Evolutionary conservation across 2,113 vertebrate species (phyloP).

Genomic region (Hemicordylus capensis): DNA sequence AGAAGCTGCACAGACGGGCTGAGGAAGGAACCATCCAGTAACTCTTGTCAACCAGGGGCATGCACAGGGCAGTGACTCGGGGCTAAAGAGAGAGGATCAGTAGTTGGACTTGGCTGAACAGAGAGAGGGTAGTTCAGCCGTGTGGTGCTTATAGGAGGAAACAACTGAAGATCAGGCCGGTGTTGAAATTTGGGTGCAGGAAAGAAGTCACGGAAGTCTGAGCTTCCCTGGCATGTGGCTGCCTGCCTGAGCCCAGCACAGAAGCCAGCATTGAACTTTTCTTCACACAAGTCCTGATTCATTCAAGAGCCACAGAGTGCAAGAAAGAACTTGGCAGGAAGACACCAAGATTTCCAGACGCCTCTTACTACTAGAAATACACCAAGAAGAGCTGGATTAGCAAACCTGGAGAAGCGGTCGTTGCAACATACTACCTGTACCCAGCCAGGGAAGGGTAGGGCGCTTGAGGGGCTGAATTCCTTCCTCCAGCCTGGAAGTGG

Average conservation of each 20-base stretch:
- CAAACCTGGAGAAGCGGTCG: background rate
- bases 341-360: background rate
- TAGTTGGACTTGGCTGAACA: background rate
- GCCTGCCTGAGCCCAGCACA: too few species aligned
- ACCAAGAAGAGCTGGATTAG: background rate
- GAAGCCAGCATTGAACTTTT: too few species aligned
- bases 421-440: background rate
- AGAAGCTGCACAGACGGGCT: background rate
- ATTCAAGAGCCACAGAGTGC: background rate
- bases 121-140: background rate
- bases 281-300: background rate
- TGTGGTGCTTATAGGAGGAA: background rate
- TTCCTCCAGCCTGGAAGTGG: background rate
- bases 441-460: background rate
- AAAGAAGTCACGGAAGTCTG: background rate
- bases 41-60: background rate
- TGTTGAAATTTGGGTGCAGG: background rate
- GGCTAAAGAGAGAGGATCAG: background rate
- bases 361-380: too few species aligned
- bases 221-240: too few species aligned
- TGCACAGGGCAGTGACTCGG: too few species aligned
- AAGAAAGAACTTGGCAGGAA: background rate
- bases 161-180: background rate
- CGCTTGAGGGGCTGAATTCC: background rate
- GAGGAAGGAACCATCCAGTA: too few species aligned